Evolutionary conservation across 2,113 vertebrate species (phyloP).

Genomic region (Cebidichthys violaceus): DNA sequence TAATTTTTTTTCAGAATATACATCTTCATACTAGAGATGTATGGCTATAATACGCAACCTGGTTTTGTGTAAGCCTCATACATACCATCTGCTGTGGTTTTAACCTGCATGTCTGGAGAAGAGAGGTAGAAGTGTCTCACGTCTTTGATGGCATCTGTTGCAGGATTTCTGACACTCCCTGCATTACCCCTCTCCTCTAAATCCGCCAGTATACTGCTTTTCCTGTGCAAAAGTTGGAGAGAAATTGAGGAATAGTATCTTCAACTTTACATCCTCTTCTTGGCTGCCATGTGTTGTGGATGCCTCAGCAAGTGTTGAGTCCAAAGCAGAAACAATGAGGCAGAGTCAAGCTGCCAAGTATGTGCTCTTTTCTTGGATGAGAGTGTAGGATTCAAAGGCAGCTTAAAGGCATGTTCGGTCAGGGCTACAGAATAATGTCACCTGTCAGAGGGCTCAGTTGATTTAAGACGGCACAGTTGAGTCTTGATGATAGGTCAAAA

Average conservation of each 20-base stretch:
- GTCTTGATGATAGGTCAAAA: neutral
- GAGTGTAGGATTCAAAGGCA: neutral
- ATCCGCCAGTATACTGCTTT: neutral
- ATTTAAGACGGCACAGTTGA: neutral
- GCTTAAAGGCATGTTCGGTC: neutral
- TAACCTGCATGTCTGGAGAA: slow-evolving; percentile 13
- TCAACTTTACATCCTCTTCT: neutral
- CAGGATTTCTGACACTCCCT: slow-evolving; percentile 3
- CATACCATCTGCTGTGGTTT: slow-evolving; percentile 36
- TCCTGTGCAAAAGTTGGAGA: neutral
- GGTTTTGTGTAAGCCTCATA: slow-evolving; percentile 4
- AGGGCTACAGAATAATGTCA: neutral
- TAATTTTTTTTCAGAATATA: neutral
- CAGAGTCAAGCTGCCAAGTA: neutral
- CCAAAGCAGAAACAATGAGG: neutral
- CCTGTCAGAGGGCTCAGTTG: neutral
- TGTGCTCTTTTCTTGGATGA: neutral
- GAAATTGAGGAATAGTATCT: neutral
- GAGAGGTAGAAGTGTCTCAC: neutral
- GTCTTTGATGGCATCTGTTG: slow-evolving; percentile 40
- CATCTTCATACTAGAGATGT: neutral
- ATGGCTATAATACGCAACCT: slow-evolving; percentile 5
- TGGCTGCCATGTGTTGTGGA: neutral
- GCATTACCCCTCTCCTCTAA: neutral
- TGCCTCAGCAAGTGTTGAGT: neutral